A percentile compares a stretch with the other conserved stretches of the same genome.
phyloP scores from a whole-genome alignment of 1,140 invertebrate species.

The Brachionus paranguensis region DNA sequence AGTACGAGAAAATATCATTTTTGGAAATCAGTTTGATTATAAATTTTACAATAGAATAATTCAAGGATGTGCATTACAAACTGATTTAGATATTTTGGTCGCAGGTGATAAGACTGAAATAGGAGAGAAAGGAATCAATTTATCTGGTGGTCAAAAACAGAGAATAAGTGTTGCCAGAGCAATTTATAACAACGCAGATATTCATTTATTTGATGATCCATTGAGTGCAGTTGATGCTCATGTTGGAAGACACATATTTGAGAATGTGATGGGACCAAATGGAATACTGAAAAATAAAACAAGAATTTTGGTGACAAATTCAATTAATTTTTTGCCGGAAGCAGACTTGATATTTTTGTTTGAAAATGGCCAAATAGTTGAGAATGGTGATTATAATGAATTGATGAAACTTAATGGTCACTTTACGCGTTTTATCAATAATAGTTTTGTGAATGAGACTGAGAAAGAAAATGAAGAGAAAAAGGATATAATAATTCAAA shows the following conservation, averaged over 20 bases:
- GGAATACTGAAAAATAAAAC: conserved; percentile 45
- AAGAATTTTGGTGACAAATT: conserved; percentile 40
- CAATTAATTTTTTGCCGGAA: conserved; percentile 35
- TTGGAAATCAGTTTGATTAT: conserved; percentile 59
- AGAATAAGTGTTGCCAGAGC: conserved; percentile 47
- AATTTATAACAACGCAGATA: conserved; percentile 51
- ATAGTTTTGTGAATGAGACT: background rate
- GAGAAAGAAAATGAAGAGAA: background rate
- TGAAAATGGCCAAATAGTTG: conserved; percentile 29
- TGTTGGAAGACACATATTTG: conserved; percentile 55
- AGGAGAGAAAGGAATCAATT: conserved; percentile 46
- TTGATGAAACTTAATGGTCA: background rate
- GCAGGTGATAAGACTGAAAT: conserved; percentile 42
- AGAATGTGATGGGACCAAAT: conserved; percentile 51
- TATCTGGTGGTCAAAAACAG: conserved; percentile 52
- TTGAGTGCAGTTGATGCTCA: conserved; percentile 58
- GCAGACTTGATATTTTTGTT: conserved; percentile 37
- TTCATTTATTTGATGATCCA: conserved; percentile 59
- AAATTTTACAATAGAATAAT: conserved; percentile 57
- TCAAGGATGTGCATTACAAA: conserved; percentile 51
- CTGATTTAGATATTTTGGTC: conserved; percentile 44
- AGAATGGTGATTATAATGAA: conserved; percentile 24
- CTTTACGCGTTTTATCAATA: background rate
- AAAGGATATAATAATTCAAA: background rate
- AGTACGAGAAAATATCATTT: conserved; percentile 65